Conservation (phyloP, 2,888 invertebrate species). For the Vannuccia rotundouncinata region DNA sequence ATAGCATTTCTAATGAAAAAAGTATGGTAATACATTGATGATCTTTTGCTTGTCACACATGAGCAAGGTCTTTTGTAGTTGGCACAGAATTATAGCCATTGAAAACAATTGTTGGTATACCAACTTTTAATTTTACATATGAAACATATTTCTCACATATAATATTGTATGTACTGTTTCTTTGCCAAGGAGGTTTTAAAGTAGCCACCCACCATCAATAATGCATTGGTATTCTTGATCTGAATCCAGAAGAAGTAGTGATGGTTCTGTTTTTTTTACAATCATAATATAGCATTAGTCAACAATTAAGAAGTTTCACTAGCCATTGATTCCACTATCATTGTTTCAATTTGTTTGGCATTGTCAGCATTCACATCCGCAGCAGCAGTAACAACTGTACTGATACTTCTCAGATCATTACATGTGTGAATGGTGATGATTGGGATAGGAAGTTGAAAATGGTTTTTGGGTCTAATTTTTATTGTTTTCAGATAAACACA, state of each 20-base stretch:
- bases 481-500: too few species aligned
- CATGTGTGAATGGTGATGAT: neutral
- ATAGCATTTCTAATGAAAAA: neutral
- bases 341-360: conserved; percentile 40
- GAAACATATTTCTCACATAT: neutral
- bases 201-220: neutral
- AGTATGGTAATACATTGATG: neutral
- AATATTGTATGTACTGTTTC: neutral
- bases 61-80: neutral
- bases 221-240: neutral
- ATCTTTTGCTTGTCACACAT: neutral
- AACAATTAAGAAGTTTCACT: conserved; percentile 29
- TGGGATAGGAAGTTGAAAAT: neutral
- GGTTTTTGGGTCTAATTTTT: neutral
- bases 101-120: neutral
- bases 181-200: neutral
- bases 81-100: neutral
- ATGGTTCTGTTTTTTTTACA: neutral
- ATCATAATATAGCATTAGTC: neutral
- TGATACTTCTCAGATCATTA: conserved; percentile 42
- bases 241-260: neutral
- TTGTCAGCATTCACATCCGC: conserved; percentile 41
- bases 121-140: neutral
- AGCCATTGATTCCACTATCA: conserved; percentile 41
- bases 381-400: conserved; percentile 42